Evolutionary conservation across 2,797 vertebrate species (phyloP), one percentile per base, ranked within the genome.

Genomic region (Rhinella marina): DNA sequence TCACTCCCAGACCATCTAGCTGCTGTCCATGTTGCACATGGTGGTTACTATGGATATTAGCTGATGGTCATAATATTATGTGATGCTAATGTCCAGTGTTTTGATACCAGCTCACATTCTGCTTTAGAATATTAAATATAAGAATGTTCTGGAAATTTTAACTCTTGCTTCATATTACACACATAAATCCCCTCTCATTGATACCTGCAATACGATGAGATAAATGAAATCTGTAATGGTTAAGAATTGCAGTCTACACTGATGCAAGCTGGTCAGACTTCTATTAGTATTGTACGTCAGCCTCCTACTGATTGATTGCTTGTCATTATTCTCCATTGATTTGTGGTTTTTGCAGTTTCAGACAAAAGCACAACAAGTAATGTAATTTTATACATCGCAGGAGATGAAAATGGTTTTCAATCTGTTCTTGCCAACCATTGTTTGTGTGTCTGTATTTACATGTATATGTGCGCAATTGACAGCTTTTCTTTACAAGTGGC

Each of bases 281-380:
- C 73, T 54, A 77, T 77, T 77, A 77, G 73, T 52, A 54, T 77
- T 77, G 23, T 77, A 77, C 21, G 25, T 77, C 1, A n/a, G 50
- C 64, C 62, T 70, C 81, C 62, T 82, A 29, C 48, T 17, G 81
- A 82, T 68, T 59, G 66, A 82, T 82, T 82, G 61, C 59, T 52
- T 56, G 62, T 29, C 81, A 50, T 68, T 82, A 70, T 56, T 82
- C 48, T 82, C 64, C 66, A 70, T 68, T 70, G 81, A 82, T 82
- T 82, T 82, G 62, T 68, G 81, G 23, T 16, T 68, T 82, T 82
- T 82, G 81, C 66, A 25, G 27, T 70, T 82, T 64, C 62, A 54
- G 48, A 82, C n/a, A 70, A 70, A 68, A 82, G 48, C 50, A 52
- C 41, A 50, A 48, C 56, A 82, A 50, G 64, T 19, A 68, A 70